These are phyloP conservation scores for Drosophila prolongata DNA, from an alignment of 2,888 invertebrate genomes.

Conservation along the genomic window DNA sequence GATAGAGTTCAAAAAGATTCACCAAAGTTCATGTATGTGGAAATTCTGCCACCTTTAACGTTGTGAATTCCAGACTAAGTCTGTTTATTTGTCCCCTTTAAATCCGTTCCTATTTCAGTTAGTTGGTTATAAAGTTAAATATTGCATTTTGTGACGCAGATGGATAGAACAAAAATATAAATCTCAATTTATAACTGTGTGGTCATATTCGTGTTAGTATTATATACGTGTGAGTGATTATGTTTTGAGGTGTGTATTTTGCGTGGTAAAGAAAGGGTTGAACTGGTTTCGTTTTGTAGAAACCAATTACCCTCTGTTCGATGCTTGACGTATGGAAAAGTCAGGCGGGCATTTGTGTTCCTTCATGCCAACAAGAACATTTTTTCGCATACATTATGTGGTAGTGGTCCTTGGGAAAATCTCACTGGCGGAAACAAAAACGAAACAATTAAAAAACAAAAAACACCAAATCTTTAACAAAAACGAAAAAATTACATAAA, in stretches of 20 bases:
- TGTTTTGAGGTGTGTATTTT: conserved; percentile 3
- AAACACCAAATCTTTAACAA: conserved; percentile 2
- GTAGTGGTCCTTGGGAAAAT: conserved; percentile 76
- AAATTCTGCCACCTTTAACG: conserved; percentile 10
- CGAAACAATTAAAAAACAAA: conserved; percentile 18
- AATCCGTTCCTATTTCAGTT: neutral
- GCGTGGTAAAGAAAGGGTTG: conserved; percentile 3
- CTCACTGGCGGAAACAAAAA: conserved; percentile 56
- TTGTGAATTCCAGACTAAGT: neutral
- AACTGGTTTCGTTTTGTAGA: conserved; percentile 2
- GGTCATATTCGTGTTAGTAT: neutral
- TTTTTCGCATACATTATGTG: conserved; percentile 84
- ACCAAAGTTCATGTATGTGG: neutral
- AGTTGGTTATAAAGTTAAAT: neutral
- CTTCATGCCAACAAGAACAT: conserved; percentile 83
- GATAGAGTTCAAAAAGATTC: neutral
- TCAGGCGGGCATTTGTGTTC: conserved; percentile 79
- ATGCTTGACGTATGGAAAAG: conserved; percentile 18
- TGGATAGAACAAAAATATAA: neutral
- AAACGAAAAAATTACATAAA: neutral
- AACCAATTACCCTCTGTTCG: conserved; percentile 17
- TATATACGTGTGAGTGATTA: conserved; percentile 10
- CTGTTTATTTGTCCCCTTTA: neutral
- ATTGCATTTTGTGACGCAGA: conserved; percentile 3
- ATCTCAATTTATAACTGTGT: conserved; percentile 1